Percentiles rank a stretch among this genome's conserved stretches.
phyloP scores from a whole-genome alignment of 2,797 vertebrate genomes.

The Paramormyrops hopkinsi region DNA sequence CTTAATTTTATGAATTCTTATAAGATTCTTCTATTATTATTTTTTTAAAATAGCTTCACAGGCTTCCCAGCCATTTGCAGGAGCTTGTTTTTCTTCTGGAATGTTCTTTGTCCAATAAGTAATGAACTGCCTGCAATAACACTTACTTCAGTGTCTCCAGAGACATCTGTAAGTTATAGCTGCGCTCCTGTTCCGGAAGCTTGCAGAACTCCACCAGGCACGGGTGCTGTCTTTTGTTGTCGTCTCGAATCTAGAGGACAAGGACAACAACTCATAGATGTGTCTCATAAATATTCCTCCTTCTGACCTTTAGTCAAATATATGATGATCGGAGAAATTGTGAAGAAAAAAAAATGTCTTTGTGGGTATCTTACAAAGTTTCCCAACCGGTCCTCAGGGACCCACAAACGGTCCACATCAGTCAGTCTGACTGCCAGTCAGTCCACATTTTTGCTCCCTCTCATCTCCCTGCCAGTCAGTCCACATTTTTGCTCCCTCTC shows the following conservation, averaged over 20 bases:
- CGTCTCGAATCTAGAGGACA: conserved; percentile 77
- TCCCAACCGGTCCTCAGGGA: not conserved
- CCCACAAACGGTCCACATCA: not conserved
- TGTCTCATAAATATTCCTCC: not conserved
- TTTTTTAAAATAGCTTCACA: not conserved
- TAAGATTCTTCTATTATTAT: not conserved
- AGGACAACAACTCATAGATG: not conserved
- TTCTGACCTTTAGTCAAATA: not conserved
- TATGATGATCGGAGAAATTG: not conserved
- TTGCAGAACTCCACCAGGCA: conserved; percentile 90
- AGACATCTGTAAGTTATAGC: conserved; percentile 95
- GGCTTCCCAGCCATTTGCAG: not conserved
- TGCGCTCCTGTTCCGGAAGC: conserved; percentile 87
- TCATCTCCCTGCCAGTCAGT: too few species aligned
- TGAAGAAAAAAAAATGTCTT: not conserved
- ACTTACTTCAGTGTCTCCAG: conserved; percentile 89
- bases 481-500: too few species aligned
- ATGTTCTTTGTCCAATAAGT: not conserved
- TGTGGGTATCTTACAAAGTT: not conserved
- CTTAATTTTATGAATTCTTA: not conserved
- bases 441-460: too few species aligned
- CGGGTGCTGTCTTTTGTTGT: conserved; percentile 89
- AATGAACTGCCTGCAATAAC: not conserved
- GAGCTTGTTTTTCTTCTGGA: not conserved
- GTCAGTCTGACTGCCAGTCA: not conserved